Conservation (phyloP, 2,888 invertebrate species). For the Pristionchus entomophagus region DNA sequence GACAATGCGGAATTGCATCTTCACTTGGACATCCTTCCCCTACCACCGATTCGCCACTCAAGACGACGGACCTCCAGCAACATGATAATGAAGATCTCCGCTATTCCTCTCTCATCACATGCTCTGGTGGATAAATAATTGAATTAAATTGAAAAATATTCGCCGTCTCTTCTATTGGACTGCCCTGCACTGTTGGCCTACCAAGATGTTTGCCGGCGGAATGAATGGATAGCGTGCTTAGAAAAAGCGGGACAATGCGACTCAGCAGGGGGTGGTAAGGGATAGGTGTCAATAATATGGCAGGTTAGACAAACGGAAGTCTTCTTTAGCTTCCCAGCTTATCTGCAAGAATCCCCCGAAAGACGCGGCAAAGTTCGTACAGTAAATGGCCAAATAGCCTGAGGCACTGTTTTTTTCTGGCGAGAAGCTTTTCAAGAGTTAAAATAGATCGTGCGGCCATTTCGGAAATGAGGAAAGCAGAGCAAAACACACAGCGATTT, state of each 20-base stretch:
- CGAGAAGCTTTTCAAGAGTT: not conserved
- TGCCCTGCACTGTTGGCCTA: not conserved
- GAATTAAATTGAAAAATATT: too few relatives aligned
- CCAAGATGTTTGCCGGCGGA: not conserved
- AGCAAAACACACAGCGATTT: not conserved
- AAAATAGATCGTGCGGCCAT: constrained; percentile 25
- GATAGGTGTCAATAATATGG: not conserved
- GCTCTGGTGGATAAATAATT: too few relatives aligned
- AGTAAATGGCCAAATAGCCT: constrained; percentile 2
- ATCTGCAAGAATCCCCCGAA: not conserved
- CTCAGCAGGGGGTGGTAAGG: not conserved
- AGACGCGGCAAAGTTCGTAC: not conserved
- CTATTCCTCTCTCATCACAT: too few relatives aligned
- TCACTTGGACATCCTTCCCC: not conserved
- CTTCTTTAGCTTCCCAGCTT: not conserved
- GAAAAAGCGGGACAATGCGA: not conserved
- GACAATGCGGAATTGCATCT: not conserved
- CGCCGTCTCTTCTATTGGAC: too few relatives aligned
- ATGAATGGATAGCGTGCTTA: constrained; percentile 4
- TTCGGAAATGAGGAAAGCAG: constrained; percentile 4
- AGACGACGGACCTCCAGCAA: too few relatives aligned
- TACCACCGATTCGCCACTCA: too few relatives aligned
- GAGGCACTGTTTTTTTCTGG: not conserved
- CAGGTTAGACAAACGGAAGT: not conserved
- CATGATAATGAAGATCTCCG: too few relatives aligned